These are phyloP conservation scores for Nasonia vitripennis DNA, from an alignment of 1,140 invertebrate species.

Conservation along the genomic window DNA sequence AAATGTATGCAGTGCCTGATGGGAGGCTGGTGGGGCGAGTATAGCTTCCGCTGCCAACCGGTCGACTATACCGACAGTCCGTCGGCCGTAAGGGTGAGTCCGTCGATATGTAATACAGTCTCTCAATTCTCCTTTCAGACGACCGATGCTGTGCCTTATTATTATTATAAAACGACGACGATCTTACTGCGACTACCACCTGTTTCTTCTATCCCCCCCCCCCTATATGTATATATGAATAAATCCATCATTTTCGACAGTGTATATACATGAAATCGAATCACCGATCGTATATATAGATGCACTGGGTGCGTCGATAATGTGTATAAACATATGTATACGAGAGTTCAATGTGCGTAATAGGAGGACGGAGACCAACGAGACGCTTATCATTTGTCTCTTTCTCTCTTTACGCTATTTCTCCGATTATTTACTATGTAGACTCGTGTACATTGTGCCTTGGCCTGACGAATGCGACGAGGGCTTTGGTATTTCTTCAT, in stretches of 20 bases:
- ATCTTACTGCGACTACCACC: slow-evolving; percentile 18
- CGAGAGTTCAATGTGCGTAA: not conserved
- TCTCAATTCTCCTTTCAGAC: slow-evolving; percentile 44
- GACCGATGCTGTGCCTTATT: slow-evolving; percentile 23
- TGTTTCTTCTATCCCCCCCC: not conserved
- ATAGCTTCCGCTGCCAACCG: slow-evolving; percentile 92
- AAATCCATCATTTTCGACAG: not conserved
- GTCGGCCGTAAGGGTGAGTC: slow-evolving; percentile 87
- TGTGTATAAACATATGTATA: not conserved
- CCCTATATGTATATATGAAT: slow-evolving; percentile 4
- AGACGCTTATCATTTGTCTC: slow-evolving; percentile 44
- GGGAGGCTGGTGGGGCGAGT: slow-evolving; percentile 85
- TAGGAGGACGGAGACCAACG: slow-evolving; percentile 44
- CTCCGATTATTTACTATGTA: not conserved
- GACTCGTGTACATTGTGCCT: not conserved
- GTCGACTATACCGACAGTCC: slow-evolving; percentile 88
- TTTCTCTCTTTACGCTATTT: not conserved
- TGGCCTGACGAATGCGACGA: not conserved
- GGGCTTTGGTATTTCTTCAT: slow-evolving; percentile 4
- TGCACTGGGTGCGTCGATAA: not conserved
- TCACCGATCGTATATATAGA: not conserved
- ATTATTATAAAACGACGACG: slow-evolving; percentile 28
- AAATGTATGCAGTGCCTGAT: slow-evolving; percentile 79
- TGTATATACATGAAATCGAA: slow-evolving; percentile 12
- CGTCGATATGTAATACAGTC: not conserved